A percentile compares a stretch with the other conserved stretches of the same genome.
These are phyloP conservation scores for Mesoclemmys tuberculata DNA, from an alignment of 2,113 vertebrate genomes.

Conservation along the genomic window DNA sequence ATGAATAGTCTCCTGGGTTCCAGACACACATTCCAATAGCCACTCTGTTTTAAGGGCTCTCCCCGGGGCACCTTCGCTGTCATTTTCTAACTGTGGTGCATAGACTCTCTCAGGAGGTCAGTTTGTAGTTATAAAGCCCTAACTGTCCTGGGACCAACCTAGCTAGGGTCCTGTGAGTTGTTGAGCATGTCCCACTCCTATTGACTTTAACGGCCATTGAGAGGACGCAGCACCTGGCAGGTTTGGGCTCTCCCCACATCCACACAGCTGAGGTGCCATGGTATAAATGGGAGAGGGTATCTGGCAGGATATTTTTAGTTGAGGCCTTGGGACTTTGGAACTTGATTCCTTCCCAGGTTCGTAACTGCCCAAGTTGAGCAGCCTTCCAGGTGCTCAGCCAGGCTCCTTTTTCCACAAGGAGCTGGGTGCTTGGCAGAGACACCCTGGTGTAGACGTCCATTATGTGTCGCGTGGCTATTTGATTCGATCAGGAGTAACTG, in stretches of 20 bases:
- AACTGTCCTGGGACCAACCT: too few relatives aligned
- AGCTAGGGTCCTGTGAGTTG: background rate
- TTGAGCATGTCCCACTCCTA: too few relatives aligned
- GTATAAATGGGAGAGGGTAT: background rate
- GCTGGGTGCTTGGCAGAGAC: too few relatives aligned
- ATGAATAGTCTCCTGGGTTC: background rate
- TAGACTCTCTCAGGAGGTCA: background rate
- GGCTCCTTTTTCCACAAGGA: too few relatives aligned
- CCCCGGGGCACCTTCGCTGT: background rate
- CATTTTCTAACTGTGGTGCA: background rate
- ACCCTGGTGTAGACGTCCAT: too few relatives aligned
- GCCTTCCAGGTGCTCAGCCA: too few relatives aligned
- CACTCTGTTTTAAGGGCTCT: background rate
- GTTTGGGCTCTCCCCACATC: background rate
- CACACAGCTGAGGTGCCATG: background rate
- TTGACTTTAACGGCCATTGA: background rate
- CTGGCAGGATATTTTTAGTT: background rate
- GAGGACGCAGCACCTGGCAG: background rate
- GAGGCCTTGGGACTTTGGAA: background rate
- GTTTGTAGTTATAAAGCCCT: background rate
- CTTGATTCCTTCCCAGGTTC: background rate
- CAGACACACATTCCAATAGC: background rate
- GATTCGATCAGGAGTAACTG: too few relatives aligned
- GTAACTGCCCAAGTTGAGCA: background rate
- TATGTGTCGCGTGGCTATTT: too few relatives aligned